Evolutionary conservation across 2,888 invertebrate genomes (phyloP), one percentile per base, ranked within the genome.

Genomic region (Watsonalla binaria): DNA sequence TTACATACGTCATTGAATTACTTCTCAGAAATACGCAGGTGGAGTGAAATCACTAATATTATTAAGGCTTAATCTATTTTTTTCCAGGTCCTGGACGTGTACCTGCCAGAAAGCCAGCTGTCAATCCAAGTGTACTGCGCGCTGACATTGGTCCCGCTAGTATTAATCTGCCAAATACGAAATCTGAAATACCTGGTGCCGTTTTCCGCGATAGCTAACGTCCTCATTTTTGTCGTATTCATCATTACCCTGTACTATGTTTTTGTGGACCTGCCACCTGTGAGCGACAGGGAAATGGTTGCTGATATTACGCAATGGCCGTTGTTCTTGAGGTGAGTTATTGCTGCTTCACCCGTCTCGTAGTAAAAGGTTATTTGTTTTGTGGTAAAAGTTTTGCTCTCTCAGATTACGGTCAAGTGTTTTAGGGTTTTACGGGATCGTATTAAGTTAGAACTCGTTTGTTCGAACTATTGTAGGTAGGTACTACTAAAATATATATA

Each of bases 161-260:
- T 96, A 0, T 71, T 96, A 0, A 91, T 96, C 54, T 93, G 94
- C 54, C 95, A 95, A 76, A 93, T 97, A 54, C 86, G 96, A 45
- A 94, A 96, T 70, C 89, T 98, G 5, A 96, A 95, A 76, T 94
- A 94, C 68, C 84, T 99, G 62, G 96, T 98, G 11, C 97, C 97
- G 0, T 96, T 98, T 78, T 98, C 98, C 0, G 93, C 95, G 48
- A 75, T 96, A 15, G 98, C 98, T 49, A 98, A 98, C 76, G 62
- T 95, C 0, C 92, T 96, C 53, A 95, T 98, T 73, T 87, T 96
- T 0, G 76, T 93, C 0, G 95, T 97, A 0, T 94, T 98, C 62
- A 92, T 88, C 24, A 95, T 98, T 60, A 96, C 96, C 0, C 91
- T 97, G 62, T 96, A 95, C 79, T 97, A 95, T 76, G 92, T 97